Evolutionary conservation across 2,113 vertebrate genomes (phyloP).

Genomic region (Morone saxatilis): DNA sequence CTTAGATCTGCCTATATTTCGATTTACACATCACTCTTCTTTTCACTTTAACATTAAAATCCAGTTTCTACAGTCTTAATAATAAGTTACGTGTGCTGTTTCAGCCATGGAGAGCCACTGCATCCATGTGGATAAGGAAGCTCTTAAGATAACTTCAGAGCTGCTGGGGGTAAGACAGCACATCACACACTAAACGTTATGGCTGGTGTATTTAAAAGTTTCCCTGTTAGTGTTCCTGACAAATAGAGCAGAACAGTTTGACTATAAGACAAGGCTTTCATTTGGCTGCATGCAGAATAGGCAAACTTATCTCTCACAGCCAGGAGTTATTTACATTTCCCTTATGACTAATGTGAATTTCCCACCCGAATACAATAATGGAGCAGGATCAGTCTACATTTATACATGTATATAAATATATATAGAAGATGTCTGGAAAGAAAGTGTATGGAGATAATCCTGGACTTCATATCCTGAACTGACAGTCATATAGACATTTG

Average conservation of each 20-base stretch:
- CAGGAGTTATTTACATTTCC: constrained; percentile 23
- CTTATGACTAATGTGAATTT: constrained; percentile 19
- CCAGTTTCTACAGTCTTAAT: not conserved
- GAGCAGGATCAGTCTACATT: not conserved
- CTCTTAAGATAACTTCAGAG: constrained; percentile 88
- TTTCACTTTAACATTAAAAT: not conserved
- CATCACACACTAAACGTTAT: not conserved
- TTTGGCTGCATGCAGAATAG: not conserved
- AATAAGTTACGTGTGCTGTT: constrained; percentile 33
- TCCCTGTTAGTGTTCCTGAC: not conserved
- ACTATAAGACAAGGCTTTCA: not conserved
- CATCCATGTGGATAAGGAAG: constrained; percentile 89
- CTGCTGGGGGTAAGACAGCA: constrained; percentile 87
- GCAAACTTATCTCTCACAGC: constrained; percentile 28
- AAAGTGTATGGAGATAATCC: too few relatives aligned
- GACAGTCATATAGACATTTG: not conserved
- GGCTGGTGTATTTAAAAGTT: not conserved
- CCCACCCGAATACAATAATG: not conserved
- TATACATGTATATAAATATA: not conserved
- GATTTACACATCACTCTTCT: too few relatives aligned
- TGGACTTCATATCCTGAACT: too few relatives aligned
- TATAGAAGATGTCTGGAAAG: too few relatives aligned
- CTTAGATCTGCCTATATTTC: not conserved
- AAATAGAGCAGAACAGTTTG: not conserved
- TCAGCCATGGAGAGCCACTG: constrained; percentile 91